Conservation (phyloP, 2,888 invertebrate genomes). For the Drosophila maculinotata region DNA sequence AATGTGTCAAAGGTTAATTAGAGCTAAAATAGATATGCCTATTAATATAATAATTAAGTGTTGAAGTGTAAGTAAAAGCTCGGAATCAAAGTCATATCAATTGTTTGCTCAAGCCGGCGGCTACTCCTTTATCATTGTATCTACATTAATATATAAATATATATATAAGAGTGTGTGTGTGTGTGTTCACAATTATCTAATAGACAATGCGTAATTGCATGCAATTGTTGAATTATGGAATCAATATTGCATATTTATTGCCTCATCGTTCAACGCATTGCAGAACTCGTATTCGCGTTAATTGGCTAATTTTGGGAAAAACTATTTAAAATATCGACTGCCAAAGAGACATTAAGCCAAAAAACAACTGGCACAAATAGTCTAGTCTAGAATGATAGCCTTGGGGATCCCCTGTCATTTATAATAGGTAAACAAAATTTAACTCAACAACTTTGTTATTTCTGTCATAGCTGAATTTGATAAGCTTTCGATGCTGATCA, state of each 20-base stretch:
- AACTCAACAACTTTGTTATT: too few species aligned
- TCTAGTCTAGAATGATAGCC: neutral
- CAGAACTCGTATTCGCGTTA: conserved; percentile 27
- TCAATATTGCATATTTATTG: conserved; percentile 55
- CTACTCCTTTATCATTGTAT: neutral
- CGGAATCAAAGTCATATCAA: conserved; percentile 49
- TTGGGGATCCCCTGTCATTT: neutral
- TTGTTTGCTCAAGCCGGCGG: conserved; percentile 23
- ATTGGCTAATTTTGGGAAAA: conserved; percentile 45
- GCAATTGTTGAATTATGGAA: conserved; percentile 55
- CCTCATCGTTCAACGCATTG: conserved; percentile 19
- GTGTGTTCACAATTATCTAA: conserved; percentile 35
- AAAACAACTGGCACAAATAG: neutral
- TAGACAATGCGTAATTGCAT: conserved; percentile 43
- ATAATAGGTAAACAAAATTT: too few species aligned
- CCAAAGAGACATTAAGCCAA: conserved; percentile 5
- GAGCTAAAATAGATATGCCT: conserved; percentile 74
- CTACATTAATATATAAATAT: neutral
- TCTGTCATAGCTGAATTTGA: too few species aligned
- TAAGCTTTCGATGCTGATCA: neutral
- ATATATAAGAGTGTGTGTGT: too few species aligned
- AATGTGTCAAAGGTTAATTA: conserved; percentile 78
- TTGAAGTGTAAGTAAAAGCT: conserved; percentile 60
- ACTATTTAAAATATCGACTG: conserved; percentile 37
- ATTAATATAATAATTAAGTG: conserved; percentile 80